Percentiles rank a stretch among this genome's conserved stretches.
Evolutionary conservation across 2,888 invertebrate species (phyloP).

Genomic region (Polymixis lichenea): DNA sequence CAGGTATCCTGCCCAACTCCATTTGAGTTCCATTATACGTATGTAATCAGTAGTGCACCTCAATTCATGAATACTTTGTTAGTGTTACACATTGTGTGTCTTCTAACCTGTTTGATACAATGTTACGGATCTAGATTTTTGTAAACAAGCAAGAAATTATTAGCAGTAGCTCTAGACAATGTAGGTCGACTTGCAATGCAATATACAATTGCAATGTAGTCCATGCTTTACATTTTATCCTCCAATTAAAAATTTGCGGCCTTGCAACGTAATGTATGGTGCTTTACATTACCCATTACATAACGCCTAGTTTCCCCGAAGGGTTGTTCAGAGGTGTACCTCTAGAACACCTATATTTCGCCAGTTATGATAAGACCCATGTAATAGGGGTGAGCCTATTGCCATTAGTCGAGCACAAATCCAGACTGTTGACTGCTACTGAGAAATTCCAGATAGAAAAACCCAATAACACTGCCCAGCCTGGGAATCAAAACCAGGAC

Average conservation of each 20-base stretch:
- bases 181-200: constrained; percentile 40
- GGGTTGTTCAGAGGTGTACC: too few relatives aligned
- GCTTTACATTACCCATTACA: neutral
- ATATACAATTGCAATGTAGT: constrained; percentile 22
- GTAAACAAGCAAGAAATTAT: constrained; percentile 43
- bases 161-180: constrained; percentile 21
- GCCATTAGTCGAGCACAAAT: too few relatives aligned
- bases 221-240: constrained; percentile 2
- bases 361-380: too few relatives aligned
- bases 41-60: too few relatives aligned
- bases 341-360: too few relatives aligned
- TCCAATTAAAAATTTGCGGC: neutral
- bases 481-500: neutral
- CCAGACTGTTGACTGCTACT: too few relatives aligned
- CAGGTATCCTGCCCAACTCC: too few relatives aligned
- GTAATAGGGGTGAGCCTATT: too few relatives aligned
- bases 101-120: constrained; percentile 33
- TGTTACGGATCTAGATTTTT: constrained; percentile 50
- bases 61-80: constrained; percentile 20
- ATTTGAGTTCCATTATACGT: too few relatives aligned
- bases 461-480: too few relatives aligned
- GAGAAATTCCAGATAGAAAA: too few relatives aligned
- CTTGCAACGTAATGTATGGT: neutral
- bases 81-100: constrained; percentile 28
- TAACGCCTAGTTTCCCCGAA: neutral